Evolutionary conservation across 2,888 invertebrate species (phyloP), one percentile per base, ranked within the genome.

Genomic region (Euclidia mi): DNA sequence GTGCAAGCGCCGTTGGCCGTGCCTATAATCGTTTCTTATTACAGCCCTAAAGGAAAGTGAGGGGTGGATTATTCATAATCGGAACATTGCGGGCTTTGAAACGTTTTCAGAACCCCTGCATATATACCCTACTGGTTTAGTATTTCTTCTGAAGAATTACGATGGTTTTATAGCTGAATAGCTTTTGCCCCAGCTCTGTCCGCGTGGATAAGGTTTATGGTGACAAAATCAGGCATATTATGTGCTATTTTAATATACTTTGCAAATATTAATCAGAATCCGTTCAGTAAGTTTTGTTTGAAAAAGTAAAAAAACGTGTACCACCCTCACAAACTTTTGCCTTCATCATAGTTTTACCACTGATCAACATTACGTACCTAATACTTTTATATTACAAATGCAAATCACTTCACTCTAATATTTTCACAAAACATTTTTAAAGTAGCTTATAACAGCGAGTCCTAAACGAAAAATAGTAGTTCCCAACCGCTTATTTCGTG

Each of bases 401-500:
- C 4, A 25, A 25, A n/a, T n/a, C n/a, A n/a, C 17, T n/a, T 9
- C 9, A n/a, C 10, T 15, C 4, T 12, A 28, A 28, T 11, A 17
- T 37, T 46, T 28, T 37, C 15, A 1, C 3, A 28, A 35, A 45
- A 38, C 38, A 18, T 3, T 31, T 2, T 2, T 25, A 25, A 18
- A 25, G 29, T 18, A 9, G 3, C n/a, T 35, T 47, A 40, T 25
- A 43, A 29, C 15, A 53, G 32, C 62, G 51, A 62, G 61, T 56
- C 58, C 59, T 69, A 56, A 53, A 50, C 31, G 32, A 35, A 46
- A 48, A 42, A 35, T 7, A 58, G 60, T 46, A 60, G 45, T 56
- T 56, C 50, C 60, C 61, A 68, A 72, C 71, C 79, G 74, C 82
- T 70, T 68, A 74, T 78, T 81, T 73, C 65, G 70, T 71, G 71